Percentiles rank a stretch among this genome's conserved stretches.
Conservation (phyloP, 2,888 invertebrate species). For the Cyclophora punctaria region DNA sequence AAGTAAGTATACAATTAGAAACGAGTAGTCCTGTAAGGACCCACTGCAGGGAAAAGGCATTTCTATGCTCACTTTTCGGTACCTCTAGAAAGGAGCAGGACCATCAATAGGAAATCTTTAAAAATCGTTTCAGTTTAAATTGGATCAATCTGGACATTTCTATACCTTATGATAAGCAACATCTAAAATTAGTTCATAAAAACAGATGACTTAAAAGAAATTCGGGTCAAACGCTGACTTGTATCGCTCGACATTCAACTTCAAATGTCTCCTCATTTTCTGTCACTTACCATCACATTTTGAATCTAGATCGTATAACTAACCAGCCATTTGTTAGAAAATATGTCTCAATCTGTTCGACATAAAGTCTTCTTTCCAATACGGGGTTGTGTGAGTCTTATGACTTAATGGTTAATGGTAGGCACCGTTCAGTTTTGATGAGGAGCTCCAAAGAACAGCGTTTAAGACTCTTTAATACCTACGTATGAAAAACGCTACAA, state of each 20-base stretch:
- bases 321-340: not conserved
- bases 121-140: too few relatives aligned
- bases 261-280: constrained; percentile 62
- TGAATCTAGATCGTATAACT: not conserved
- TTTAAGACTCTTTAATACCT: constrained; percentile 49
- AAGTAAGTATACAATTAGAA: too few relatives aligned
- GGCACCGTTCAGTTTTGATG: constrained; percentile 41
- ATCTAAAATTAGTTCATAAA: not conserved
- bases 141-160: too few relatives aligned
- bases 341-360: too few relatives aligned
- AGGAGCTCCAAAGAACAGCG: constrained; percentile 46
- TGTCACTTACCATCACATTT: constrained; percentile 39
- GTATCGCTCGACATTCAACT: constrained; percentile 40
- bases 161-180: too few relatives aligned
- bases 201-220: constrained; percentile 21
- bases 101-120: too few relatives aligned
- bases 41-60: too few relatives aligned
- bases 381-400: too few relatives aligned
- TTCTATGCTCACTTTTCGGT: too few relatives aligned
- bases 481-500: constrained; percentile 47
- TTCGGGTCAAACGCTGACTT: constrained; percentile 54
- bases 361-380: too few relatives aligned
- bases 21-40: too few relatives aligned
- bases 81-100: too few relatives aligned
- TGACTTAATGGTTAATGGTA: not conserved